Conservation (phyloP, 1,140 invertebrate species). For the Drosophila ercepeae region DNA sequence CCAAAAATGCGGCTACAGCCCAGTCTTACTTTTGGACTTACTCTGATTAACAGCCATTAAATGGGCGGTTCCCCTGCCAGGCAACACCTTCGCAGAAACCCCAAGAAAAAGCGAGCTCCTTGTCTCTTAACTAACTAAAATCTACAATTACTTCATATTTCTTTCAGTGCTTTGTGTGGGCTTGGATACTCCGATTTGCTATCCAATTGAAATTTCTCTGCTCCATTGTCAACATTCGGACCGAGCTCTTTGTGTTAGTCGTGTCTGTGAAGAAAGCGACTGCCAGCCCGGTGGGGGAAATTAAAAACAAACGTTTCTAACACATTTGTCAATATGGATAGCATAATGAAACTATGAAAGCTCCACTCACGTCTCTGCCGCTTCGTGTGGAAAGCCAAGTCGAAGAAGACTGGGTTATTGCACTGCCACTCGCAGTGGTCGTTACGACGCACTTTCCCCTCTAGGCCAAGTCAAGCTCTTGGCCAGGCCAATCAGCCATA, state of each 20-base stretch:
- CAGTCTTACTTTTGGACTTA: slow-evolving; percentile 33
- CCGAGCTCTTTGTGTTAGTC: slow-evolving; percentile 25
- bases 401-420: slow-evolving; percentile 23
- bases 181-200: slow-evolving; percentile 16
- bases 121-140: background rate
- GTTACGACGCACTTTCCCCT: slow-evolving; percentile 46
- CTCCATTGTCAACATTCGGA: slow-evolving; percentile 26
- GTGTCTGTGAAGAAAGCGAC: slow-evolving; percentile 59
- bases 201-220: slow-evolving; percentile 33
- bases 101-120: background rate
- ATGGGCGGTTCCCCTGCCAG: slow-evolving; percentile 21
- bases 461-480: slow-evolving; percentile 12
- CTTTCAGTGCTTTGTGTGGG: background rate
- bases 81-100: slow-evolving; percentile 8
- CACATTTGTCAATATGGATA: slow-evolving; percentile 63
- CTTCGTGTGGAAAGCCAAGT: slow-evolving; percentile 12
- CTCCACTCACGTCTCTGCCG: slow-evolving; percentile 36
- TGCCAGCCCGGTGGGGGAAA: no score
- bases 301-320: slow-evolving; percentile 49
- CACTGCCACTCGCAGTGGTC: slow-evolving; percentile 26
- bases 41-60: slow-evolving; percentile 57
- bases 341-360: slow-evolving; percentile 58
- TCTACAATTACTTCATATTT: no score
- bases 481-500: slow-evolving; percentile 28
- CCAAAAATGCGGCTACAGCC: slow-evolving; percentile 30